Evolutionary conservation across 1,140 invertebrate genomes (phyloP), one percentile per base, ranked within the genome.

Genomic region (Drosophila obscura): DNA sequence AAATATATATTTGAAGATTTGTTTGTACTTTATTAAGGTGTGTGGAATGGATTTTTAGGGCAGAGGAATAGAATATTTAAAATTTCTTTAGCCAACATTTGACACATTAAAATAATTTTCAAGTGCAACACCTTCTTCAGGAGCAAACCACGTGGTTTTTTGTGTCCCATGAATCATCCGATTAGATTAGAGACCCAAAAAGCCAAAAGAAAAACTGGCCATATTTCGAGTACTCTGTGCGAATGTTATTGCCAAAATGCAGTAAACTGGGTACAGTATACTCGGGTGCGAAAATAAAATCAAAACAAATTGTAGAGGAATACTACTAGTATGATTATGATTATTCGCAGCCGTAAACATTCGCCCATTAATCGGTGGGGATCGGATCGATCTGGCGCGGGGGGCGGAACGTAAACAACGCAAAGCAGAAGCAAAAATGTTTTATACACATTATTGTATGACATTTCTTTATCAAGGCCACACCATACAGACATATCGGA

Each of bases 361-460:
- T 39, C 35, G 35, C 3, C 4, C 35, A 39, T 39, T 39, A 39
- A 39, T 39, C 35, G 35, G 4, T 0, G 35, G 35, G 4, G 35
- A 39, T 39, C 35, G 11, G 35, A 13, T 39, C 4, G 35, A 39
- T 0, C 11, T 2, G 11, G 35, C 4, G 35, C 3, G 31, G 31
- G 28, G 9, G 5, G 53, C 44, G 15, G 68, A 84, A 85, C 82
- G 74, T 87, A 84, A 85, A 85, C 81, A 85, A 81, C 59, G 45
- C 26, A 5, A 28, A 44, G 35, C 58, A 62, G 61, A 43, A 26
- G 64, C 41, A 26, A 46, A 48, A 43, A 31, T 39, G 51, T 43
- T 55, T 24, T 9, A 50, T 13, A 52, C 24, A 31, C 22, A 57
- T 50, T 44, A 41, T 48, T 45, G 26, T 49, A 74, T 75, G 62